A percentile compares a stretch with the other conserved stretches of the same genome.
Evolutionary conservation across 2,113 vertebrate species (phyloP).

Genomic region (Engystomops pustulosus): DNA sequence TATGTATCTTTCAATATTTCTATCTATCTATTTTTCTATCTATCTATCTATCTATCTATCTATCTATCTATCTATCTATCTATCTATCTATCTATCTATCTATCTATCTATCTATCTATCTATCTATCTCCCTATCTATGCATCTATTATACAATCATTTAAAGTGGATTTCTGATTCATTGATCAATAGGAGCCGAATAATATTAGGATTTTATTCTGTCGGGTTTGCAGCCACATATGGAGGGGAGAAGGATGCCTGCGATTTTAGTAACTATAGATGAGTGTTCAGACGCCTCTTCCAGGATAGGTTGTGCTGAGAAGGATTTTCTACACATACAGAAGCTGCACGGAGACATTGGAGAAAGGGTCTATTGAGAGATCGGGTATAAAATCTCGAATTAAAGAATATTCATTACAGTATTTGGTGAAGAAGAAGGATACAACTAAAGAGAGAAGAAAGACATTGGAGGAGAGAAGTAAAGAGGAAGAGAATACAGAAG

Average conservation of each 20-base stretch:
- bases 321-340: background rate
- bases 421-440: background rate
- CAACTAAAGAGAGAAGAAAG: background rate
- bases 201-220: background rate
- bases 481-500: background rate
- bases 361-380: background rate
- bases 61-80: background rate
- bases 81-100: background rate
- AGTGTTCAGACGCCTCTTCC: background rate
- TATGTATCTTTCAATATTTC: constrained; percentile 2
- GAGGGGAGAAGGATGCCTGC: background rate
- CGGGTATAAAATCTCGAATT: background rate
- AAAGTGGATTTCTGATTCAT: background rate
- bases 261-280: background rate
- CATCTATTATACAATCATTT: background rate
- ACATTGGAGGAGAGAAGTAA: background rate
- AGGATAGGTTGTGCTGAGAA: background rate
- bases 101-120: background rate
- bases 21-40: too few species aligned
- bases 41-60: background rate
- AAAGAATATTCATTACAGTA: too few species aligned
- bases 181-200: background rate
- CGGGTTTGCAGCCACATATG: background rate
- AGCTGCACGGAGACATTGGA: background rate
- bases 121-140: background rate